Percentiles rank a stretch among this genome's conserved stretches.
phyloP scores from a whole-genome alignment of 2,113 vertebrate genomes.

The Psammodynastes pulverulentus region DNA sequence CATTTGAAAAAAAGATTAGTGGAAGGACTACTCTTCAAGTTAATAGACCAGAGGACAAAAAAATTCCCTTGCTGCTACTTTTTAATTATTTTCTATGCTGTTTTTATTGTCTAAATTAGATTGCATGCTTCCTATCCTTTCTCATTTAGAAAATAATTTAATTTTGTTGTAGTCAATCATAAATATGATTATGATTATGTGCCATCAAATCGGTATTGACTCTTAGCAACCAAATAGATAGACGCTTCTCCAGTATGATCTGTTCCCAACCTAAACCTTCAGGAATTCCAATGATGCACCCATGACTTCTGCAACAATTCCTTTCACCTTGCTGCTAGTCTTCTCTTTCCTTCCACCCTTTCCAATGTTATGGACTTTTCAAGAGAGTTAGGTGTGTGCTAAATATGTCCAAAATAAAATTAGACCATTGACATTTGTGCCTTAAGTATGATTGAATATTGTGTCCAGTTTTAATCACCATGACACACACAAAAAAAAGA shows the following conservation, averaged over 20 bases:
- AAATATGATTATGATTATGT: not conserved
- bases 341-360: not conserved
- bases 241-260: not conserved
- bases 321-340: not conserved
- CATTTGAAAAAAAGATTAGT: constrained; percentile 12
- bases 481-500: not conserved
- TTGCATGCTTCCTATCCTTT: not conserved
- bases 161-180: not conserved
- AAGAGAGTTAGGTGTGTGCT: not conserved
- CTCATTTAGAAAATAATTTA: not conserved
- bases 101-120: not conserved
- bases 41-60: not conserved
- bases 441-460: not conserved
- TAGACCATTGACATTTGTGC: not conserved
- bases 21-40: not conserved
- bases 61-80: not conserved
- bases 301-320: not conserved
- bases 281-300: not conserved
- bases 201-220: not conserved
- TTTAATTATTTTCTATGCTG: constrained; percentile 5
- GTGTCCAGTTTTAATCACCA: not conserved
- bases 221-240: not conserved
- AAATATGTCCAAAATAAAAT: not conserved
- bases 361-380: not conserved
- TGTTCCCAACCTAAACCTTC: not conserved